These are phyloP conservation scores for Anguilla megastoma DNA, from an alignment of 2,797 vertebrate species.

Conservation along the genomic window DNA sequence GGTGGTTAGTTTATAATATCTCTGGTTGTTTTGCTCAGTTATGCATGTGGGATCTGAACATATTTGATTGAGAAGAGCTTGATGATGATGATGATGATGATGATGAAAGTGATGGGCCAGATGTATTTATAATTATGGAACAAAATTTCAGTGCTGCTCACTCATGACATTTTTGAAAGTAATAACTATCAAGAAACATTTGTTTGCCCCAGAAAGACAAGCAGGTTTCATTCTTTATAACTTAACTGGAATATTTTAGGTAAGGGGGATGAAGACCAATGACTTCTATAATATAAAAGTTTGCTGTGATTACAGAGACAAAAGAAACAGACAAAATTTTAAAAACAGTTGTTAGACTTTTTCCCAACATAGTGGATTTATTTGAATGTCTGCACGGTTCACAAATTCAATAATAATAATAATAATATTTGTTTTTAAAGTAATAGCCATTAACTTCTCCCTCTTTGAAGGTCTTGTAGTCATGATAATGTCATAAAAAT, in stretches of 20 bases:
- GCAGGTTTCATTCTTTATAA: conserved; percentile 32
- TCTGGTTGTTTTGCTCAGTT: conserved; percentile 65
- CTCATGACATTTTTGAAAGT: conserved; percentile 52
- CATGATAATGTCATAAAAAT: no score
- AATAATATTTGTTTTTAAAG: no score
- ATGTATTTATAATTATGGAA: conserved; percentile 40
- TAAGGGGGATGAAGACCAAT: not conserved
- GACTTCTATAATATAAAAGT: not conserved
- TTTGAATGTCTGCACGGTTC: conserved; percentile 4
- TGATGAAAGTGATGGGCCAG: not conserved
- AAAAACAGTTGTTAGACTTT: not conserved
- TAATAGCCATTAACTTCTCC: no score
- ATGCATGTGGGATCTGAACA: conserved; percentile 56
- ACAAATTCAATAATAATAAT: not conserved
- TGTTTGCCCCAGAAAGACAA: conserved; percentile 53
- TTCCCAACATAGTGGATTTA: not conserved
- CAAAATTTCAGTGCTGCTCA: conserved; percentile 47
- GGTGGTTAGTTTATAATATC: conserved; percentile 55
- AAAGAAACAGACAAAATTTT: not conserved
- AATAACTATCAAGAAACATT: conserved; percentile 56
- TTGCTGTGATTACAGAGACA: not conserved
- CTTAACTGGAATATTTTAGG: conserved; percentile 20
- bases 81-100: conserved; percentile 2
- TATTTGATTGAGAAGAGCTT: conserved; percentile 41
- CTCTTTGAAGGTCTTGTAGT: no score